These are phyloP conservation scores for Lapara coniferarum DNA, from an alignment of 2,888 invertebrate species.

Conservation along the genomic window DNA sequence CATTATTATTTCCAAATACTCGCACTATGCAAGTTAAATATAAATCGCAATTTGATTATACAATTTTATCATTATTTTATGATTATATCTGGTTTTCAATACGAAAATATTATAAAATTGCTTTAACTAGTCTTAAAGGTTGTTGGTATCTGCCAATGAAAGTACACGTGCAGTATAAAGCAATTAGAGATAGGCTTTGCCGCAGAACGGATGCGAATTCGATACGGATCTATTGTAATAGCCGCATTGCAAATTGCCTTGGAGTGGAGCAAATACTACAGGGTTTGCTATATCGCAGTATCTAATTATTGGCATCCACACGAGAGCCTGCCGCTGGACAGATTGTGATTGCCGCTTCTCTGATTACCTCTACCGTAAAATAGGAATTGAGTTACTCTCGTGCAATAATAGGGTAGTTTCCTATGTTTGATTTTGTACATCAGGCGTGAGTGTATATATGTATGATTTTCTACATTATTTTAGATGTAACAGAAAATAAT, in stretches of 20 bases:
- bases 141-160: constrained; percentile 37
- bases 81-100: neutral
- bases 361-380: neutral
- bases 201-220: constrained; percentile 42
- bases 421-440: no score
- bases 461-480: no score
- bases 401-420: no score
- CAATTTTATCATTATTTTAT: no score
- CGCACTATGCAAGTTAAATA: neutral
- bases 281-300: constrained; percentile 35
- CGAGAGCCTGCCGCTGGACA: neutral
- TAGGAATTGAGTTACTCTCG: neutral
- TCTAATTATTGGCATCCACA: constrained; percentile 32
- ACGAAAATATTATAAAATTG: neutral
- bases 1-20: constrained; percentile 1
- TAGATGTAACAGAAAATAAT: no score
- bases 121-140: neutral
- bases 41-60: neutral
- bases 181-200: constrained; percentile 36
- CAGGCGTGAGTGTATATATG: no score
- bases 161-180: constrained; percentile 29
- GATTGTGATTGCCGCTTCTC: constrained; percentile 3
- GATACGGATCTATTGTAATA: constrained; percentile 39
- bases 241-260: constrained; percentile 36
- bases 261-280: constrained; percentile 33